Conservation (phyloP, 2,113 vertebrate genomes). For the Elachura formosa region DNA sequence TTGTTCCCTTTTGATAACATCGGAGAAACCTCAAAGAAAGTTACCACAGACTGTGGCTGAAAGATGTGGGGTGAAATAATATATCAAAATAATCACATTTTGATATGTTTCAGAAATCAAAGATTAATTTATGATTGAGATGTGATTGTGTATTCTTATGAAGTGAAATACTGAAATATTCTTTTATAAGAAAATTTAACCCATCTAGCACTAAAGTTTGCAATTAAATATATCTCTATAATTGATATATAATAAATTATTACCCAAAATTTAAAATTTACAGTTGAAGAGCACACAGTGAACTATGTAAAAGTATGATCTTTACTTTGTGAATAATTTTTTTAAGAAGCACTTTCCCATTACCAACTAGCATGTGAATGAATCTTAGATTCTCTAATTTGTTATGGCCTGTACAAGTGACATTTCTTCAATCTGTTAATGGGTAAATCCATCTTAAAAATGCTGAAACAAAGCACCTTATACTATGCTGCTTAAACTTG, state of each 20-base stretch:
- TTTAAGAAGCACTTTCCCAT: slow-evolving; percentile 74
- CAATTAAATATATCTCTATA: slow-evolving; percentile 40
- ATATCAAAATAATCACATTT: background rate
- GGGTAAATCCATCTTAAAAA: slow-evolving; percentile 59
- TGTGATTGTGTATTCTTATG: slow-evolving; percentile 44
- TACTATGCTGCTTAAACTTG: slow-evolving; percentile 77
- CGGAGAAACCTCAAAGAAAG: slow-evolving; percentile 1
- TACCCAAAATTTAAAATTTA: slow-evolving; percentile 61
- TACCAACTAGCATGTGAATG: slow-evolving; percentile 71
- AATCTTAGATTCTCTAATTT: slow-evolving; percentile 68
- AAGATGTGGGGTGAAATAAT: background rate
- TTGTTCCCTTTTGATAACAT: background rate
- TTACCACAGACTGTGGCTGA: background rate
- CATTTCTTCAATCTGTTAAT: slow-evolving; percentile 66
- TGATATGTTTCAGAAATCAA: slow-evolving; percentile 32
- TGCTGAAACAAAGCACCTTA: slow-evolving; percentile 79
- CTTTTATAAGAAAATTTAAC: slow-evolving; percentile 55
- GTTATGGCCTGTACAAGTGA: slow-evolving; percentile 66
- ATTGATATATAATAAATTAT: slow-evolving; percentile 37
- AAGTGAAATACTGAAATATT: slow-evolving; percentile 44
- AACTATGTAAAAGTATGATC: slow-evolving; percentile 64
- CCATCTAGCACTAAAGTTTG: slow-evolving; percentile 32
- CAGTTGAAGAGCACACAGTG: slow-evolving; percentile 67
- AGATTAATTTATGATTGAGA: slow-evolving; percentile 31
- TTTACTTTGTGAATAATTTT: slow-evolving; percentile 68